Percentiles rank a stretch among this genome's conserved stretches.
Conservation (phyloP, 2,888 invertebrate genomes). For the Leptinotarsa juncta region DNA sequence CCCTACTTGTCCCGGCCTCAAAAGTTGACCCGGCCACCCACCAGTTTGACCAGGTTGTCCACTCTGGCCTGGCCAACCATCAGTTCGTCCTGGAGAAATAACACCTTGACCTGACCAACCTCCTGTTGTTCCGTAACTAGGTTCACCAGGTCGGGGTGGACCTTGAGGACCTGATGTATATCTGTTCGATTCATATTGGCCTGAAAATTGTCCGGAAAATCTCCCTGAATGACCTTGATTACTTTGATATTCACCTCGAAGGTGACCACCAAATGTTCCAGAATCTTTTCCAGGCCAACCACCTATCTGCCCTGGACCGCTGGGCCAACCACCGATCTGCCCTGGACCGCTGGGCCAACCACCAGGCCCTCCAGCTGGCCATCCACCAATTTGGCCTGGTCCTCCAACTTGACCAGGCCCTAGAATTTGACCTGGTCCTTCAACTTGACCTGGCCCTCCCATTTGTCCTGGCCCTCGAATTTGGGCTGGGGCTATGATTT, state of each 20-base stretch:
- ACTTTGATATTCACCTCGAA: slow-evolving; percentile 51
- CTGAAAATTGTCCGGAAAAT: slow-evolving; percentile 56
- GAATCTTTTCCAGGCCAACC: background rate
- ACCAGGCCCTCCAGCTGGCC: background rate
- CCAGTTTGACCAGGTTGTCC: slow-evolving; percentile 8
- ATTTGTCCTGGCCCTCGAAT: slow-evolving; percentile 27
- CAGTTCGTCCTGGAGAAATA: background rate
- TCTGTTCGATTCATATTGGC: slow-evolving; percentile 52
- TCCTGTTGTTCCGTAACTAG: slow-evolving; percentile 28
- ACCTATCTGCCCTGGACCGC: slow-evolving; percentile 22
- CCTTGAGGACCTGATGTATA: slow-evolving; percentile 41
- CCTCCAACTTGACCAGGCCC: slow-evolving; percentile 29
- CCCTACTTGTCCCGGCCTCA: slow-evolving; percentile 17
- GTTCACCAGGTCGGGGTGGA: slow-evolving; percentile 25
- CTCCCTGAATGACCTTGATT: slow-evolving; percentile 48
- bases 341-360: slow-evolving; percentile 10
- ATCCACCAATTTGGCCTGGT: background rate
- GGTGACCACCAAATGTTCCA: slow-evolving; percentile 52
- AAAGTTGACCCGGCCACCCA: background rate
- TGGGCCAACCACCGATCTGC: slow-evolving; percentile 4
- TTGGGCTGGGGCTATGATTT: slow-evolving; percentile 29
- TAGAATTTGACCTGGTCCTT: slow-evolving; percentile 23
- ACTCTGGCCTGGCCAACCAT: too few species aligned
- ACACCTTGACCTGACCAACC: slow-evolving; percentile 14
- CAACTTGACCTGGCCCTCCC: slow-evolving; percentile 15